Evolutionary conservation across 2,888 invertebrate species (phyloP).

Genomic region (Globia sparganii): DNA sequence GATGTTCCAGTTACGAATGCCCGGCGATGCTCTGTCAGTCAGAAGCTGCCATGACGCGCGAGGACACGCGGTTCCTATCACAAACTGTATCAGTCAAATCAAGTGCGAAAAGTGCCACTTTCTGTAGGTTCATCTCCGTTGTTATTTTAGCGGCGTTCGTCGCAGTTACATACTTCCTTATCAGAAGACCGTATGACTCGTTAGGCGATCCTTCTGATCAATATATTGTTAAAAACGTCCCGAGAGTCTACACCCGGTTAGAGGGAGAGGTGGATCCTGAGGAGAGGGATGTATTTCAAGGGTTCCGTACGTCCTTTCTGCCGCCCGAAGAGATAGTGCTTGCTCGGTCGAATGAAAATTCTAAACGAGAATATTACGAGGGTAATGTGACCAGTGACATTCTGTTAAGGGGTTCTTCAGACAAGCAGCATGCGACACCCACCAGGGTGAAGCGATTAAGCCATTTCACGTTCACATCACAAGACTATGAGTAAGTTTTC

Average conservation of each 20-base stretch:
- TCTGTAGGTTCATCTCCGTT: constrained; percentile 76
- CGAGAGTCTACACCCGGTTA: constrained; percentile 80
- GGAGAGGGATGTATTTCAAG: constrained; percentile 91
- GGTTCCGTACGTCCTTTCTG: constrained; percentile 91
- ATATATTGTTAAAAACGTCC: constrained; percentile 81
- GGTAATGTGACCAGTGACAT: constrained; percentile 80
- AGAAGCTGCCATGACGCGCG: constrained; percentile 86
- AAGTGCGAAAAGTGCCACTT: constrained; percentile 76
- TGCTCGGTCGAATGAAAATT: constrained; percentile 73
- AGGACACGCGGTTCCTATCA: constrained; percentile 77
- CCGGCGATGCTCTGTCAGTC: constrained; percentile 79
- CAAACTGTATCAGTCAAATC: constrained; percentile 78
- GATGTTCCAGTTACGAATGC: constrained; percentile 80
- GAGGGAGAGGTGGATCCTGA: constrained; percentile 86
- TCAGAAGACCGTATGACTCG: constrained; percentile 74
- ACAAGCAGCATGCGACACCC: constrained; percentile 68
- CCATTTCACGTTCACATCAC: constrained; percentile 75
- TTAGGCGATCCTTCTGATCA: constrained; percentile 83
- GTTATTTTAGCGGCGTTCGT: constrained; percentile 71
- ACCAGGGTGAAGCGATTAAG: constrained; percentile 83
- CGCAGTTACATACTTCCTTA: constrained; percentile 75
- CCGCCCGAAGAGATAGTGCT: constrained; percentile 89
- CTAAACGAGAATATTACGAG: constrained; percentile 72
- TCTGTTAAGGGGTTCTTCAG: constrained; percentile 76
- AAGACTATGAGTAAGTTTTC: constrained; percentile 80